A percentile compares a stretch with the other conserved stretches of the same genome.
These are phyloP conservation scores for Pegea sp. DNA, from an alignment of 23 tunicate genomes.

Conservation along the genomic window DNA sequence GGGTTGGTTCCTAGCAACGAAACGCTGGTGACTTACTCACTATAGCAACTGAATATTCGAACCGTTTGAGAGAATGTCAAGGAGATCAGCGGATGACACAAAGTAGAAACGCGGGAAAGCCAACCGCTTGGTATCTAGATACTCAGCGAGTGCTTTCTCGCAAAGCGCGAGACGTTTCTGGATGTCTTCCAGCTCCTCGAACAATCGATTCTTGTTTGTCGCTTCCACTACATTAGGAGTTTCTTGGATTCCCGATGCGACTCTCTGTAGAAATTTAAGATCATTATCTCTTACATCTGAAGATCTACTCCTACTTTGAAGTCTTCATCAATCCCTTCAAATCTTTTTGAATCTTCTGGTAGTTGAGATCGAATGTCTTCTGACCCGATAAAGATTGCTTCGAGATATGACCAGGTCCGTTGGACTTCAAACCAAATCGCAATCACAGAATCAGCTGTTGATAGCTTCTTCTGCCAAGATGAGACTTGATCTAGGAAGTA, in stretches of 20 bases:
- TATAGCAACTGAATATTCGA: not conserved
- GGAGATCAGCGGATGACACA: constrained; percentile 90
- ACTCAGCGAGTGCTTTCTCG: constrained; percentile 98
- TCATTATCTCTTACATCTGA: not conserved
- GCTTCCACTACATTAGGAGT: constrained; percentile 87
- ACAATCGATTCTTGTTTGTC: constrained; percentile 71
- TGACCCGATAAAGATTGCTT: constrained; percentile 90
- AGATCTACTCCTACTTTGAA: constrained; percentile 31
- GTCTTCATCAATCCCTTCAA: constrained; percentile 88
- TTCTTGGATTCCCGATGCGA: constrained; percentile 39
- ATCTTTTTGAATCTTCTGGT: constrained; percentile 92
- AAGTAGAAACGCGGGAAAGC: constrained; percentile 95
- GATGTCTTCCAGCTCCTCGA: constrained; percentile 78
- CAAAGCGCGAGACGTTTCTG: constrained; percentile 79
- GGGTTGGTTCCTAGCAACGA: constrained; percentile 62
- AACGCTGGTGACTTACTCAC: not conserved
- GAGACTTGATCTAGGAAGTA: constrained; percentile 93
- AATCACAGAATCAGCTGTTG: constrained; percentile 90
- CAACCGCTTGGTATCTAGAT: constrained; percentile 93
- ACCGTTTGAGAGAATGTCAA: constrained; percentile 94
- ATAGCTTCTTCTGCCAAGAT: constrained; percentile 86
- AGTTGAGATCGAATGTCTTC: constrained; percentile 96
- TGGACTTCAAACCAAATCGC: constrained; percentile 97
- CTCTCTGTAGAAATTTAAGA: constrained; percentile 15
- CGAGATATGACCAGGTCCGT: constrained; percentile 97